A percentile compares a stretch with the other conserved stretches of the same genome.
Evolutionary conservation across 1,140 invertebrate species (phyloP).

Genomic region (fruit fly (Drosophila melanogaster)): Release_6_plus_ISO1_MT NT_033777.3:24152001-24152500

Average conservation of each 20-base stretch:
- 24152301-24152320: conserved; percentile 1
- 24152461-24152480: conserved; percentile 41
- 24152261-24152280: conserved; percentile 46
- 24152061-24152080: too few relatives aligned
- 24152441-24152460: conserved; percentile 58
- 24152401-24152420: conserved; percentile 20
- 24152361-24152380: conserved; percentile 4
- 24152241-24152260: neutral
- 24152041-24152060: too few relatives aligned
- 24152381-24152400: conserved; percentile 10
- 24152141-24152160: too few relatives aligned
- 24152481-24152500: conserved; percentile 68
- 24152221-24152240: neutral
- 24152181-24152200: neutral
- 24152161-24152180: too few relatives aligned
- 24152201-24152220: neutral
- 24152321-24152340: conserved; percentile 3
- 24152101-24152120: too few relatives aligned
- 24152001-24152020: neutral
- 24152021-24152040: neutral
- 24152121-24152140: too few relatives aligned
- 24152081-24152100: too few relatives aligned
- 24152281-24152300: conserved; percentile 20
- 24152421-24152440: conserved; percentile 13
- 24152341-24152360: conserved; percentile 31